These are phyloP conservation scores for Cryptomyrus ogoouensis DNA, from an alignment of 2,113 vertebrate genomes.

Conservation along the genomic window DNA sequence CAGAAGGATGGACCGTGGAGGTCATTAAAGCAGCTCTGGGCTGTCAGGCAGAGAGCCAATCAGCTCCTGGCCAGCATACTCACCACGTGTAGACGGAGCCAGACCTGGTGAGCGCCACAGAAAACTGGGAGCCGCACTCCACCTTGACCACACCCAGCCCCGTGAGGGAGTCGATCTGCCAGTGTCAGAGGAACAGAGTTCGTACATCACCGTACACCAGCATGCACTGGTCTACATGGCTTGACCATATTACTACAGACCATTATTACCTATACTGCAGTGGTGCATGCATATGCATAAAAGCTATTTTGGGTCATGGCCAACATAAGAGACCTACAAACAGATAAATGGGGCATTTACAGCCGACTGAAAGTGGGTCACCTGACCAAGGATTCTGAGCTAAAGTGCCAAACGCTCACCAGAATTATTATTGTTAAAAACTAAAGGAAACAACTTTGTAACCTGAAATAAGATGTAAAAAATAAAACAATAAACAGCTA, in stretches of 20 bases:
- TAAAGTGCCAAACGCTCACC: background rate
- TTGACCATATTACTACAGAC: background rate
- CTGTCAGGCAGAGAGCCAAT: background rate
- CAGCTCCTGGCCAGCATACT: constrained; percentile 15
- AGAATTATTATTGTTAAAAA: background rate
- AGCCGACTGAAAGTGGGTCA: background rate
- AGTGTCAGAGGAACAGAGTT: background rate
- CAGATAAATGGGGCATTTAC: background rate
- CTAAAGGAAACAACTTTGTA: too few species aligned
- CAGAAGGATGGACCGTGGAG: background rate
- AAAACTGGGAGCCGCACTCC: constrained; percentile 97
- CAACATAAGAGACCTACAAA: background rate
- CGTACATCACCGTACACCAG: background rate
- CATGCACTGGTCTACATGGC: background rate
- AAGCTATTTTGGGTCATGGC: background rate
- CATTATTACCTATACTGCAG: background rate
- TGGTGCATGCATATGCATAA: background rate
- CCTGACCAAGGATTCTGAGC: background rate
- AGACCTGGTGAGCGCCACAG: constrained; percentile 91
- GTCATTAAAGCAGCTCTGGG: background rate
- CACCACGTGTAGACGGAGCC: constrained; percentile 95
- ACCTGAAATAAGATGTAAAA: too few species aligned
- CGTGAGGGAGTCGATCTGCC: constrained; percentile 92
- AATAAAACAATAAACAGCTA: too few species aligned
- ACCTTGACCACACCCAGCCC: constrained; percentile 96